phyloP scores from a whole-genome alignment of 2,113 vertebrate species.

The Phainopepla nitens region DNA sequence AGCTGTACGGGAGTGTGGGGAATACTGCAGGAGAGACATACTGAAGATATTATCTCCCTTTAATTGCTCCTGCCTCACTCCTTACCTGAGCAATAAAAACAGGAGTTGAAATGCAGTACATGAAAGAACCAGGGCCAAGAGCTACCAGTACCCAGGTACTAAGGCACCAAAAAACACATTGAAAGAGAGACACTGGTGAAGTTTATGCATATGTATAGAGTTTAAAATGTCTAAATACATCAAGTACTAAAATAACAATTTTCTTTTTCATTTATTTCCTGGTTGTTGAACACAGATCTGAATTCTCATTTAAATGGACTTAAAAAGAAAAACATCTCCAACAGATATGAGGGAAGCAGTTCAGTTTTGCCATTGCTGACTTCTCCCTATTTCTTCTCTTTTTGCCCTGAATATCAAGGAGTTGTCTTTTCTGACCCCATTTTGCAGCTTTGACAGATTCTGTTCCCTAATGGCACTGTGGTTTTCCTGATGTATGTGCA shows the following conservation, averaged over 20 bases:
- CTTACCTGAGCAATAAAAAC: not conserved
- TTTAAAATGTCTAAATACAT: not conserved
- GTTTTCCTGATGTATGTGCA: not conserved
- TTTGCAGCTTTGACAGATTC: not conserved
- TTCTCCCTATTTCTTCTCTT: not conserved
- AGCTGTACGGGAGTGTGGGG: not conserved
- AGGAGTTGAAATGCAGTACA: not conserved
- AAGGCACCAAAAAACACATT: not conserved
- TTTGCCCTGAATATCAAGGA: not conserved
- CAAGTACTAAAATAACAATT: not conserved
- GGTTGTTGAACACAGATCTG: not conserved
- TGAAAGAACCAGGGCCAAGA: not conserved
- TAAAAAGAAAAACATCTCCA: not conserved
- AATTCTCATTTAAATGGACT: not conserved
- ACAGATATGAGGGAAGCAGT: fast-evolving
- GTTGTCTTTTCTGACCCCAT: not conserved
- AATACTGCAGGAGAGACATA: not conserved
- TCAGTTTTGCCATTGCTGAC: not conserved
- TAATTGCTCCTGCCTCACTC: not conserved
- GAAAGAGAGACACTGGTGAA: not conserved
- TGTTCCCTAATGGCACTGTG: not conserved
- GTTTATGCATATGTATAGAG: not conserved
- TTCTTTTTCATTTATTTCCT: not conserved
- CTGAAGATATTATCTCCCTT: not conserved
- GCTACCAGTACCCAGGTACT: not conserved